These are phyloP conservation scores for Belonocnema kinseyi DNA, from an alignment of 1,140 invertebrate species.

Conservation along the genomic window DNA sequence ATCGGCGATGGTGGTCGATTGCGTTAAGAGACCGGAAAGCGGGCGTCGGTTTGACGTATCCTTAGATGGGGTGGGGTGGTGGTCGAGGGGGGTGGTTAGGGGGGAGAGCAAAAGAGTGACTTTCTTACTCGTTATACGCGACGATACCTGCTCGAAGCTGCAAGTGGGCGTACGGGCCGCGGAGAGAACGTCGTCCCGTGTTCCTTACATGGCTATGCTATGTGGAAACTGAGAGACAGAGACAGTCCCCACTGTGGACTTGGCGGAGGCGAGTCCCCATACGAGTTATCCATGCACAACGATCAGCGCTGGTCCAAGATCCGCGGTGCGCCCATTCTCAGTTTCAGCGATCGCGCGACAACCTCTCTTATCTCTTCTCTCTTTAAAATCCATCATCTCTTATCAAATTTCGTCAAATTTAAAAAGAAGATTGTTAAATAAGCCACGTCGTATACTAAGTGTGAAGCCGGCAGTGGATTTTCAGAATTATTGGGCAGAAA, in stretches of 20 bases:
- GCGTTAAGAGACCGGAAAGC: conserved; percentile 34
- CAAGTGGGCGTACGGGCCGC: conserved; percentile 61
- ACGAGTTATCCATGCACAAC: conserved; percentile 59
- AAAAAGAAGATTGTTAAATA: background rate
- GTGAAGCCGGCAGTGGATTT: conserved; percentile 35
- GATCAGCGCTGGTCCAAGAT: conserved; percentile 53
- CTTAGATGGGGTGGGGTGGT: conserved; percentile 30
- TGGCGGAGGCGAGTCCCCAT: conserved; percentile 56
- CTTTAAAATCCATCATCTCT: background rate
- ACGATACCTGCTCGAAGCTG: conserved; percentile 45
- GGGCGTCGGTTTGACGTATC: conserved; percentile 43
- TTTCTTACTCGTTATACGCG: conserved; percentile 48
- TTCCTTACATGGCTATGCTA: conserved; percentile 76
- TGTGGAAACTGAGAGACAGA: conserved; percentile 72
- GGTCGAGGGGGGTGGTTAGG: conserved; percentile 36
- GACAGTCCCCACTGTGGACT: conserved; percentile 59
- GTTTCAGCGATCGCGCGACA: conserved; percentile 9
- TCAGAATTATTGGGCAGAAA: conserved; percentile 43
- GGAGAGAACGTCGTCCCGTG: conserved; percentile 64
- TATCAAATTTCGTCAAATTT: conserved; percentile 21
- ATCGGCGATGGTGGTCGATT: conserved; percentile 30
- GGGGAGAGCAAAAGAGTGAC: conserved; percentile 34
- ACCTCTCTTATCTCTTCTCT: conserved; percentile 31
- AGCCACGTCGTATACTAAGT: background rate
- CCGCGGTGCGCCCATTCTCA: background rate